Conservation (phyloP, 2,113 vertebrate genomes). For the Petrocephalus zakoni region DNA sequence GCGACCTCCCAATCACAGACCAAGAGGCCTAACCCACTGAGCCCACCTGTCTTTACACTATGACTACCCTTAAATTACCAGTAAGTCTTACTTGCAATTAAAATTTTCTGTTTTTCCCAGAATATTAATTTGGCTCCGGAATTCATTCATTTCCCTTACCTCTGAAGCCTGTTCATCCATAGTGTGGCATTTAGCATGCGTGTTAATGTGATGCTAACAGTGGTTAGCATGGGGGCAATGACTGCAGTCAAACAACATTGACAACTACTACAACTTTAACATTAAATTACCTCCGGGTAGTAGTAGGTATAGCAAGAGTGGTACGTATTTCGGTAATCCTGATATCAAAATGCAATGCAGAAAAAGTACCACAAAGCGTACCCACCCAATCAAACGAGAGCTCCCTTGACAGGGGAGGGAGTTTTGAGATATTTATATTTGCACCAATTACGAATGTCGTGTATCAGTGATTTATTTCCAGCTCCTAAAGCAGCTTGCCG, state of each 20-base stretch:
- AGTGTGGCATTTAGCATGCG: neutral
- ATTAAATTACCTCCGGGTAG: neutral
- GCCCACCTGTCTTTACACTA: neutral
- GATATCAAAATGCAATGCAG: neutral
- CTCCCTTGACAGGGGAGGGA: neutral
- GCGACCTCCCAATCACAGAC: neutral
- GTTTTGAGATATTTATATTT: neutral
- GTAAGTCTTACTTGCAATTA: neutral
- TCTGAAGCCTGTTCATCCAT: neutral
- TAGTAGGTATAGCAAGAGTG: neutral
- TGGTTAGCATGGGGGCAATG: neutral
- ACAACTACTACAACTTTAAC: neutral
- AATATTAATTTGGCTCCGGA: neutral
- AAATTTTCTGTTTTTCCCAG: neutral
- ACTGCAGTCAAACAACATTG: neutral
- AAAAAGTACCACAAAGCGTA: neutral
- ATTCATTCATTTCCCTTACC: neutral
- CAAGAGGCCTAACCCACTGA: neutral
- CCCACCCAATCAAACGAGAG: neutral
- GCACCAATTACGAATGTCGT: neutral
- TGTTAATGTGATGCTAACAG: neutral
- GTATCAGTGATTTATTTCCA: neutral
- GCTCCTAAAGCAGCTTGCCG: neutral
- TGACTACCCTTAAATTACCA: neutral
- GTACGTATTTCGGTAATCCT: neutral